Evolutionary conservation across 2,888 invertebrate genomes (phyloP), one percentile per base, ranked within the genome.

Genomic region (Drosophila pullipes): DNA sequence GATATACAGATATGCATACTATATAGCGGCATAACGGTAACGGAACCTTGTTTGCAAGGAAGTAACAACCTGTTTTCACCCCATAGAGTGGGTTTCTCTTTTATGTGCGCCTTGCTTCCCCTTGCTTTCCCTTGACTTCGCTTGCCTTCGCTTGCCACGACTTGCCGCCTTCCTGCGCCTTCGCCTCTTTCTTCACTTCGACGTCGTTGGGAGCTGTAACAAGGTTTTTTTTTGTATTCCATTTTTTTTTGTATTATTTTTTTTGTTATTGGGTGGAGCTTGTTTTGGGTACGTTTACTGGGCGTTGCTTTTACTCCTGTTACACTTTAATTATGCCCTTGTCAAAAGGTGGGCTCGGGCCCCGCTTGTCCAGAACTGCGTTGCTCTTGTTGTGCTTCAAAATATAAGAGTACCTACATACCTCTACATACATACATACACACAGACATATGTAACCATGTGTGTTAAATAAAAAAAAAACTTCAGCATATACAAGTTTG

Each of bases 11-110:
- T 65, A 59, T 69, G 58, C 58, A 82, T 83, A 82, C 49, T 76
- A 76, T 52, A 79, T 82, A 80, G 70, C 59, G 76, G 81, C 78
- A 85, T 86, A 88, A 84, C 91, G 89, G 89, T 89, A 90, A 90
- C 91, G 87, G 91, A 88, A 90, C 91, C 91, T 88, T 88, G 87
- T 88, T 88, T 88, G 87, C 89, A 85, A 90, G 85, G 89, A 86
- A 86, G 90, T 86, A 86, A 90, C 85, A 86, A 86, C 90, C 90
- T 88, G 85, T 86, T 86, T 88, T 86, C 89, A 86, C 90, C 83
- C 85, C 86, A 85, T 90, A 81, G 76, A 79, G 76, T 88, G 89
- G 85, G 86, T 77, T 76, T 85, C 76, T 74, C 70, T 78, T 85
- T 85, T 85, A 80, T 80, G 78, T 78, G 81, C 49, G 57, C 70